These are phyloP conservation scores for Camelus dromedarius DNA, from an alignment of 2,113 vertebrate genomes.

Conservation along the genomic window DNA sequence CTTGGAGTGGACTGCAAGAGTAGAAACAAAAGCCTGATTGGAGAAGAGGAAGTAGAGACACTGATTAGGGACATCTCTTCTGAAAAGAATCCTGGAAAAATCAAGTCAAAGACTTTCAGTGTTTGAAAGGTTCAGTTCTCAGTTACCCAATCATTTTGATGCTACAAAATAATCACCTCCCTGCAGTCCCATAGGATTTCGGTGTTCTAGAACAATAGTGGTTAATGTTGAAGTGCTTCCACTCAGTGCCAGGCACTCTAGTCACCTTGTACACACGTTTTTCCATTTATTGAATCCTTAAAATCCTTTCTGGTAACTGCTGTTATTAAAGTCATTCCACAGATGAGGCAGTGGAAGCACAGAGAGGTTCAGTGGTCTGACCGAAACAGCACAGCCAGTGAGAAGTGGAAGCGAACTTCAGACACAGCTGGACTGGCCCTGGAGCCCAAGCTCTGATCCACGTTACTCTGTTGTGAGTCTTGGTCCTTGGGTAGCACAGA, in stretches of 20 bases:
- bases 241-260: not conserved
- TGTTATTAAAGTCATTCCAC: not conserved
- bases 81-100: not conserved
- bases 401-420: not conserved
- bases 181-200: not conserved
- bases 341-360: not conserved
- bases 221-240: not conserved
- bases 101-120: not conserved
- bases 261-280: not conserved
- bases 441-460: no score
- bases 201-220: not conserved
- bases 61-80: not conserved
- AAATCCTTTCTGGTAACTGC: not conserved
- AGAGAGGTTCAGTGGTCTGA: not conserved
- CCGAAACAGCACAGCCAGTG: not conserved
- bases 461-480: not conserved
- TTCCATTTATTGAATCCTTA: not conserved
- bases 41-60: not conserved
- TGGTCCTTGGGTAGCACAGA: not conserved
- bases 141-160: not conserved
- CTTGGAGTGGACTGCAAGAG: not conserved
- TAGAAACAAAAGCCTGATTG: not conserved
- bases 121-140: not conserved
- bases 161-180: not conserved
- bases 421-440: not conserved